These are phyloP conservation scores for Salvator merianae DNA, from an alignment of 2,113 vertebrate genomes.

Conservation along the genomic window DNA sequence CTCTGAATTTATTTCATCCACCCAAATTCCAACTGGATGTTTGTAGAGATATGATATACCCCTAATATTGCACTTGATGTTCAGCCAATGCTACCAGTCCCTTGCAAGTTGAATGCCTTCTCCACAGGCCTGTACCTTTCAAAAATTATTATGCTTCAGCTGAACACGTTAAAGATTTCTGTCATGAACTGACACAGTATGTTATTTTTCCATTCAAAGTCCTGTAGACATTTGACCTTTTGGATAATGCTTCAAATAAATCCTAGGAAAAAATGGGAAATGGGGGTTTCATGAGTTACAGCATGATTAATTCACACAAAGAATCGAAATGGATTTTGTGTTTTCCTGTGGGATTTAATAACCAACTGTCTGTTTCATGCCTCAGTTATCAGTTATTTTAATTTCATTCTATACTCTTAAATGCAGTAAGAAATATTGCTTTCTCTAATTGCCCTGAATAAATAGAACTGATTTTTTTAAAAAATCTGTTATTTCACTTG, in stretches of 20 bases:
- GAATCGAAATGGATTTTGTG: background rate
- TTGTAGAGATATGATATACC: background rate
- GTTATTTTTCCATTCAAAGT: slow-evolving; percentile 2
- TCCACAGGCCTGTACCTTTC: slow-evolving; percentile 5
- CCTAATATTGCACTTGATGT: slow-evolving; percentile 7
- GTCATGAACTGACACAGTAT: slow-evolving; percentile 1
- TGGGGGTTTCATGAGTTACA: slow-evolving; percentile 9
- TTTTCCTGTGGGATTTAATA: background rate
- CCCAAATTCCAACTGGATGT: background rate
- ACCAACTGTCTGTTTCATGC: background rate
- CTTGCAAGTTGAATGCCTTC: slow-evolving; percentile 1
- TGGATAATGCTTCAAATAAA: slow-evolving; percentile 13
- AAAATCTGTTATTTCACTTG: background rate
- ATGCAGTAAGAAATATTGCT: background rate
- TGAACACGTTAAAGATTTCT: slow-evolving; percentile 5
- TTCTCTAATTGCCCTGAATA: background rate
- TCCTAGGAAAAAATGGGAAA: slow-evolving; percentile 9
- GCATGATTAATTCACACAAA: slow-evolving; percentile 6
- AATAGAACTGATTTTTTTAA: background rate
- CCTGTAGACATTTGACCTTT: slow-evolving; percentile 17
- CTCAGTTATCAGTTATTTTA: slow-evolving; percentile 2
- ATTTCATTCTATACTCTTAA: background rate
- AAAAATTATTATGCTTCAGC: background rate
- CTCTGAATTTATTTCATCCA: background rate
- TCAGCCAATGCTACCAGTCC: background rate